Percentiles rank a stretch among this genome's conserved stretches.
Conservation (phyloP, 2,113 vertebrate genomes). For the Eonycteris spelaea region DNA sequence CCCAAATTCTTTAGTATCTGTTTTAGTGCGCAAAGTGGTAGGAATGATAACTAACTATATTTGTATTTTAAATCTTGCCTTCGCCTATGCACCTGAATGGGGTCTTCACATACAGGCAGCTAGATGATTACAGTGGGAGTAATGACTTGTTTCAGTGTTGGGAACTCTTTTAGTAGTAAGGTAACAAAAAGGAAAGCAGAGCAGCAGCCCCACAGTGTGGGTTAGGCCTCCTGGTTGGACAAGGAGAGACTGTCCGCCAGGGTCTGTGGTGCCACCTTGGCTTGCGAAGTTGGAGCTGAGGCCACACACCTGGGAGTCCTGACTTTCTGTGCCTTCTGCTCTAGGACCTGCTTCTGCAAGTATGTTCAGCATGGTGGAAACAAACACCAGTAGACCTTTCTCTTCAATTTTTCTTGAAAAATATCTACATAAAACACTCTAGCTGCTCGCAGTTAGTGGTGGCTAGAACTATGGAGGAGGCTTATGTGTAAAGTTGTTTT, state of each 20-base stretch:
- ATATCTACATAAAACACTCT: not conserved
- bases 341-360: not conserved
- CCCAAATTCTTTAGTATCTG: not conserved
- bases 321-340: not conserved
- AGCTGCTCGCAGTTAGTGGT: not conserved
- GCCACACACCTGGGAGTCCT: not conserved
- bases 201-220: accelerated
- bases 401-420: not conserved
- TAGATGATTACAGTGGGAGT: accelerated
- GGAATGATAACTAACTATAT: not conserved
- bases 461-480: not conserved
- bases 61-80: not conserved
- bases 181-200: not conserved
- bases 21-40: not conserved
- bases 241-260: not conserved
- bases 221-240: not conserved
- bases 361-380: not conserved
- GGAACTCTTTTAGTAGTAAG: not conserved
- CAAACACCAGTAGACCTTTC: not conserved
- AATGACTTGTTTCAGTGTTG: not conserved
- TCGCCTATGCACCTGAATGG: not conserved
- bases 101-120: not conserved
- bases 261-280: too few relatives aligned
- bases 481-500: not conserved
- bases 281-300: not conserved